These are phyloP conservation scores for Sitobion miscanthi DNA, from an alignment of 1,140 invertebrate genomes.

Conservation along the genomic window DNA sequence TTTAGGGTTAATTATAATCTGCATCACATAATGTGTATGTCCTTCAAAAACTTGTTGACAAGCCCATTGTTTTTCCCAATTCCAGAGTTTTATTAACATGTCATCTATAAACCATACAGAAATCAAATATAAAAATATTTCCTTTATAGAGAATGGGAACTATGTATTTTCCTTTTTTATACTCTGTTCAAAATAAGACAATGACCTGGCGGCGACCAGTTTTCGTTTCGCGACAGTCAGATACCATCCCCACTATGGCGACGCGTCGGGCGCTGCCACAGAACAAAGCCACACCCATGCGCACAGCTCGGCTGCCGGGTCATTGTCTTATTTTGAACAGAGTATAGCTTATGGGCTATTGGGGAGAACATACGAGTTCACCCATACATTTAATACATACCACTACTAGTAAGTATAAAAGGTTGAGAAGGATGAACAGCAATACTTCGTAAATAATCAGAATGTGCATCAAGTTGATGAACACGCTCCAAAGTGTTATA, in stretches of 20 bases:
- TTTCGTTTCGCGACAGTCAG: too few species aligned
- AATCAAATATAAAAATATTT: background rate
- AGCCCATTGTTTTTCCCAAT: slow-evolving; percentile 98
- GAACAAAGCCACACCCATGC: too few species aligned
- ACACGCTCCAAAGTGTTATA: slow-evolving; percentile 98
- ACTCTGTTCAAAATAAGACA: too few species aligned
- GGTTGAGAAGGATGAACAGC: slow-evolving; percentile 97
- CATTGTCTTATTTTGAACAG: too few species aligned
- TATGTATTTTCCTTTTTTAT: background rate
- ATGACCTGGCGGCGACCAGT: too few species aligned
- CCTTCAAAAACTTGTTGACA: slow-evolving; percentile 98
- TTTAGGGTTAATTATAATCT: slow-evolving; percentile 99
- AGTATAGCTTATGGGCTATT: background rate
- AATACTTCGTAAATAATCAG: slow-evolving; percentile 96
- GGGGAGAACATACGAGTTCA: background rate
- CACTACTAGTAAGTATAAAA: slow-evolving; percentile 94
- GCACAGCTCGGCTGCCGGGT: too few species aligned
- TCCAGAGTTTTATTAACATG: slow-evolving; percentile 99
- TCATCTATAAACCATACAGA: slow-evolving; percentile 77
- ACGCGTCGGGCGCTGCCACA: too few species aligned
- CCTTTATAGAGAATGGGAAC: background rate
- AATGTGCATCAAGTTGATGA: slow-evolving; percentile 97
- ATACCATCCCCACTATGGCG: too few species aligned
- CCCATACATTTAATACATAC: slow-evolving; percentile 67
- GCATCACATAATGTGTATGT: slow-evolving; percentile 99